A percentile compares a stretch with the other conserved stretches of the same genome.
Evolutionary conservation across 2,888 invertebrate genomes (phyloP).

Genomic region (Camponotus fellah): DNA sequence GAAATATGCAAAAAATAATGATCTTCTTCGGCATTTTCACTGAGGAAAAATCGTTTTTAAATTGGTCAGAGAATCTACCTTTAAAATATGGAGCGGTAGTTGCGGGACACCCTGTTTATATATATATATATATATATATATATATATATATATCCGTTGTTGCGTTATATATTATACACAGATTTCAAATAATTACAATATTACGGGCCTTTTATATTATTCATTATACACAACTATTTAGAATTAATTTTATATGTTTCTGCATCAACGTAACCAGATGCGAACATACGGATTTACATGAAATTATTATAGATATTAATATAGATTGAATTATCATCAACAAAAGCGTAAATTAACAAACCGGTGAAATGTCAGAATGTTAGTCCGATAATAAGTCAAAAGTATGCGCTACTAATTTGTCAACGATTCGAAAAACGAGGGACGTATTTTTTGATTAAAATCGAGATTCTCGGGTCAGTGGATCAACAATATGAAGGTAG

Average conservation of each 20-base stretch:
- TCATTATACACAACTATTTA: not conserved
- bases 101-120: too few species aligned
- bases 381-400: not conserved
- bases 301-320: not conserved
- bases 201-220: not conserved
- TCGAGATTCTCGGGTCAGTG: constrained; percentile 15
- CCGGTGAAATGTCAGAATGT: not conserved
- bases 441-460: constrained; percentile 27
- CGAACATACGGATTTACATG: not conserved
- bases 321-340: not conserved
- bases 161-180: not conserved
- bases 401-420: not conserved
- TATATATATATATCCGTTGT: not conserved
- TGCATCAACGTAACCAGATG: too few species aligned
- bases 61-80: too few species aligned
- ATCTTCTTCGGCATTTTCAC: too few species aligned
- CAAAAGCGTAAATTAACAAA: not conserved
- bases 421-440: not conserved
- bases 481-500: constrained; percentile 29
- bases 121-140: constrained; percentile 37
- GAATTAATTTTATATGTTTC: not conserved
- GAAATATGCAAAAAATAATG: too few species aligned
- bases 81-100: too few species aligned
- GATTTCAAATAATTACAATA: not conserved
- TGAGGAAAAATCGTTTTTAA: too few species aligned